Conservation (phyloP, 2,113 vertebrate species). For the Aix galericulata region DNA sequence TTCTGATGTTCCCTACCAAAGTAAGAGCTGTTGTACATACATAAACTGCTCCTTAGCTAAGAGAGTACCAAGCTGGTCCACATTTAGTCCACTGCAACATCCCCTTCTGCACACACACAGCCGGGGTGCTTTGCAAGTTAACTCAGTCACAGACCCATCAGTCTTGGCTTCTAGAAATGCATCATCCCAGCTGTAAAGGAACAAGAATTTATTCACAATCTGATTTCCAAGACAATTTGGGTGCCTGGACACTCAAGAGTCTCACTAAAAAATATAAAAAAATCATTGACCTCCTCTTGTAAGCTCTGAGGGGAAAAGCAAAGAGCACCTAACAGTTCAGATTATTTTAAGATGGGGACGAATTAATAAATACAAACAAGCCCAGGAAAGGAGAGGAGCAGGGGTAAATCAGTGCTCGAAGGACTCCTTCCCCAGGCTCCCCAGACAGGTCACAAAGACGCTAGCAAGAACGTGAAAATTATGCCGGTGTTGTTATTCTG, state of each 20-base stretch:
- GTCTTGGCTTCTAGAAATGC: background rate
- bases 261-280: background rate
- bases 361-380: background rate
- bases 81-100: background rate
- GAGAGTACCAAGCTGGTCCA: background rate
- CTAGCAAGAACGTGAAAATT: background rate
- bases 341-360: background rate
- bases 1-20: background rate
- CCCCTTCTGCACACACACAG: background rate
- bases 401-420: background rate
- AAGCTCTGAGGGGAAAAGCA: background rate
- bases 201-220: background rate
- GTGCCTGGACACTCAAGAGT: background rate
- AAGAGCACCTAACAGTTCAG: background rate
- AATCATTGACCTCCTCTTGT: background rate
- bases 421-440: background rate
- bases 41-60: background rate
- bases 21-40: background rate
- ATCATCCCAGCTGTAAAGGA: background rate
- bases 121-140: no score
- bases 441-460: rapidly evolving
- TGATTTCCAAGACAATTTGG: background rate
- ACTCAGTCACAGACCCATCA: no score
- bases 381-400: background rate
- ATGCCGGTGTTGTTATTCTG: background rate